phyloP scores from a whole-genome alignment of 2,797 vertebrate species.

The Mormyrops attenuatus region DNA sequence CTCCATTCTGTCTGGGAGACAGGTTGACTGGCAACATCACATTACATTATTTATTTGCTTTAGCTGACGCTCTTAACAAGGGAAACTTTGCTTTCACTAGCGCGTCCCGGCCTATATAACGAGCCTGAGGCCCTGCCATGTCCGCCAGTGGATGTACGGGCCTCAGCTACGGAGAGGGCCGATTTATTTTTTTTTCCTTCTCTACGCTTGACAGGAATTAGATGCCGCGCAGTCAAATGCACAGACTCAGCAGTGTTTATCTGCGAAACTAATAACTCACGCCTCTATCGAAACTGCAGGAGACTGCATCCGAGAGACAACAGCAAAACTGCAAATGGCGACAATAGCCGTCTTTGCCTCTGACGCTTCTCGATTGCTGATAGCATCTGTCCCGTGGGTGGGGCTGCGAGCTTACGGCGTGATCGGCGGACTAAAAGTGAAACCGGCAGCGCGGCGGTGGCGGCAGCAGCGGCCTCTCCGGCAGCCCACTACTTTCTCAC shows the following conservation, averaged over 20 bases:
- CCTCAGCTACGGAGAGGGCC: neutral
- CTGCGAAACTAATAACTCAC: constrained; percentile 9
- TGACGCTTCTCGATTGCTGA: constrained; percentile 7
- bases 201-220: constrained; percentile 3
- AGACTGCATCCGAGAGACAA: neutral
- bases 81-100: neutral
- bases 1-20: constrained; percentile 16
- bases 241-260: neutral
- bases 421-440: constrained; percentile 7
- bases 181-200: neutral
- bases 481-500: constrained; percentile 26
- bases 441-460: neutral
- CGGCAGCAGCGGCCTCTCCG: neutral
- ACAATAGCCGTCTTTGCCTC: neutral
- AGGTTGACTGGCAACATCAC: constrained; percentile 24
- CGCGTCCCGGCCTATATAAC: neutral
- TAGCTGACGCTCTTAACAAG: constrained; percentile 16
- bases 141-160: neutral
- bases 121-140: neutral
- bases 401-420: neutral
- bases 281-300: constrained; percentile 7
- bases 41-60: constrained; percentile 28
- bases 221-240: neutral
- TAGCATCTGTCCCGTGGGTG: neutral
- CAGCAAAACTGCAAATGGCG: constrained; percentile 11